These are phyloP conservation scores for Drosophila ananassae DNA, from an alignment of 1,140 invertebrate genomes.

Conservation along the genomic window DNA sequence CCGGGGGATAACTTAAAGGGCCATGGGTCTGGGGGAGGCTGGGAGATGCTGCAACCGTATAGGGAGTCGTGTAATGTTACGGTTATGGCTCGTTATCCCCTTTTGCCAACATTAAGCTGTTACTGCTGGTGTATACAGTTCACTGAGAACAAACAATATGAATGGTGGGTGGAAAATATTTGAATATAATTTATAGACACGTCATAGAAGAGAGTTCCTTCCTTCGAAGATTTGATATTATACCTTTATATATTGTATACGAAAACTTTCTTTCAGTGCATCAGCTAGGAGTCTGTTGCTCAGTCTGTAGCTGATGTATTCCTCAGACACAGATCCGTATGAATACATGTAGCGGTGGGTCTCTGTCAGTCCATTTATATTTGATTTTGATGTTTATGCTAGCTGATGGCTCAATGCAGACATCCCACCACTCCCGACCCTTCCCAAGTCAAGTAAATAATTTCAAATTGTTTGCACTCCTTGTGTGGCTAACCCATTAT, in stretches of 20 bases:
- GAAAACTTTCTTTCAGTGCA: constrained; percentile 1
- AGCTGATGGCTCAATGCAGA: constrained; percentile 55
- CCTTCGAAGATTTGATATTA: too few species aligned
- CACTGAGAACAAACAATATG: constrained; percentile 4
- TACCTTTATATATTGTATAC: not conserved
- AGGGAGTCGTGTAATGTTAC: constrained; percentile 74
- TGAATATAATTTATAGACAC: not conserved
- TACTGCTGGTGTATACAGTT: constrained; percentile 34
- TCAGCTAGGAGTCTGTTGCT: constrained; percentile 51
- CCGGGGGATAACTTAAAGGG: constrained; percentile 3
- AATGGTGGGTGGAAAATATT: not conserved
- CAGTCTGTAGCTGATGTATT: constrained; percentile 49
- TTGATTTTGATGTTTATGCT: constrained; percentile 80
- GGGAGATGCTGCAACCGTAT: constrained; percentile 11
- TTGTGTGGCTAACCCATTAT: constrained; percentile 67
- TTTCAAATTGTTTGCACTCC: constrained; percentile 64
- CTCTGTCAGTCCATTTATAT: constrained; percentile 74
- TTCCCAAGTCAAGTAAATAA: constrained; percentile 48
- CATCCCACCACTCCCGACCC: constrained; percentile 5
- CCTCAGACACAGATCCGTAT: constrained; percentile 33
- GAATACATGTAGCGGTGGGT: constrained; percentile 24
- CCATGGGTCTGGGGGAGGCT: not conserved
- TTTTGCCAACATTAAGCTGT: constrained; percentile 66
- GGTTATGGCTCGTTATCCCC: constrained; percentile 79
- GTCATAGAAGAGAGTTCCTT: too few species aligned